Conservation (phyloP, 1,140 invertebrate genomes). For the Ceratina calcarata region DNA sequence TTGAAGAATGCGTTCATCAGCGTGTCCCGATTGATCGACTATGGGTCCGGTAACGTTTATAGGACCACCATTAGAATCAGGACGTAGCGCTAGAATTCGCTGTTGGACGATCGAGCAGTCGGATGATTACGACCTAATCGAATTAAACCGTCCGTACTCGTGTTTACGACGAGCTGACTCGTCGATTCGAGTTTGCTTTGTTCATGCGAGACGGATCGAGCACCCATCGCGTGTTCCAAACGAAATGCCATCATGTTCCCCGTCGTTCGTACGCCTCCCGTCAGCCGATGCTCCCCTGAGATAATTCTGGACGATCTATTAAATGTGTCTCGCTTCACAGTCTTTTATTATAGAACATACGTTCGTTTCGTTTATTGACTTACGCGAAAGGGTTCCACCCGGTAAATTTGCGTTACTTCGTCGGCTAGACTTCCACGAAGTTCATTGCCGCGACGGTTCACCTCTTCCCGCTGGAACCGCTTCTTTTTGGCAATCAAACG, state of each 20-base stretch:
- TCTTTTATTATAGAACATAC: no score
- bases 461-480: slow-evolving; percentile 6
- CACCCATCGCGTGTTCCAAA: neutral
- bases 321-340: no score
- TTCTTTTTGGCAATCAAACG: slow-evolving; percentile 55
- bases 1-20: slow-evolving; percentile 11
- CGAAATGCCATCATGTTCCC: neutral
- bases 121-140: slow-evolving; percentile 67
- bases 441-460: slow-evolving; percentile 2
- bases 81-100: slow-evolving; percentile 46
- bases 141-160: slow-evolving; percentile 61
- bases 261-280: slow-evolving; percentile 6
- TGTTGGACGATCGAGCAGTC: slow-evolving; percentile 62
- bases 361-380: no score
- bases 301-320: no score
- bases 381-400: neutral
- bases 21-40: neutral
- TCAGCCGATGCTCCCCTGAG: no score
- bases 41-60: slow-evolving; percentile 9
- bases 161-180: slow-evolving; percentile 67
- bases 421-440: slow-evolving; percentile 32
- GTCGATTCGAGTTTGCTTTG: slow-evolving; percentile 59
- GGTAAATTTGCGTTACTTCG: no score
- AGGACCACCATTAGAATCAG: slow-evolving; percentile 12
- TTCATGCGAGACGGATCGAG: slow-evolving; percentile 57